Evolutionary conservation across 2,113 vertebrate species (phyloP), one percentile per base, ranked within the genome.

Genomic region (Tupaia chinensis): DNA sequence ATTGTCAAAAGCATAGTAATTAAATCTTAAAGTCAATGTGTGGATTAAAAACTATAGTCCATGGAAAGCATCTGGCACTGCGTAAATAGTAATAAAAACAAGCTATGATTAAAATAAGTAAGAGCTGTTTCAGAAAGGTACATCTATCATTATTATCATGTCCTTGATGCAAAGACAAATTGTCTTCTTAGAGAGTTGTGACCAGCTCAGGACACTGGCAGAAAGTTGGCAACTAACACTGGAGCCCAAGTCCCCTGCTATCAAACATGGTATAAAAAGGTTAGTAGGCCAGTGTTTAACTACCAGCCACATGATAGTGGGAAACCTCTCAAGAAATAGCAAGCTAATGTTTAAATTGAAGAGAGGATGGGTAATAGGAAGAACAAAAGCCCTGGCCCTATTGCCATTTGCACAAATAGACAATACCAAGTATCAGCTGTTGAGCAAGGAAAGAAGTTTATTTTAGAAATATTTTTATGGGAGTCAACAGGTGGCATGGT

Each of bases 401-500:
- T 13, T 4, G 8, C 14, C 14, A 19, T 88, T n/a, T 78, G 56
- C 29, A 77, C 76, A 93, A 32, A 54, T 29, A 76, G 32, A 60
- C 83, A 89, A 63, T 81, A 63, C 65, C 60, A n/a, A 73, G 3
- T 61, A 25, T 32, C 68, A 60, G 23, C 10, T 82, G 22, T 63
- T 70, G 32, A 77, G 19, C 23, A 95, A 83, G 23, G 34, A 73
- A 70, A 73, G 16, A 87, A 68, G 19, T 76, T 81, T 17, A 65
- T 86, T 87, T 93, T 68, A 74, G n/a, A 23, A 72, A 54, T 89
- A 69, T 76, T 78, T 89, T 94, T 86, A 65, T 90, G 86, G 44
- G 44, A 44, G 44, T 44, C 44, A 44, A 5, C 44, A 44, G 44
- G 44, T 44, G 44, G 44, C 44, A 44, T 44, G 44, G 44, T 44